These are phyloP conservation scores for Macquaria ambigua DNA, from an alignment of 2,113 vertebrate species.

Conservation along the genomic window DNA sequence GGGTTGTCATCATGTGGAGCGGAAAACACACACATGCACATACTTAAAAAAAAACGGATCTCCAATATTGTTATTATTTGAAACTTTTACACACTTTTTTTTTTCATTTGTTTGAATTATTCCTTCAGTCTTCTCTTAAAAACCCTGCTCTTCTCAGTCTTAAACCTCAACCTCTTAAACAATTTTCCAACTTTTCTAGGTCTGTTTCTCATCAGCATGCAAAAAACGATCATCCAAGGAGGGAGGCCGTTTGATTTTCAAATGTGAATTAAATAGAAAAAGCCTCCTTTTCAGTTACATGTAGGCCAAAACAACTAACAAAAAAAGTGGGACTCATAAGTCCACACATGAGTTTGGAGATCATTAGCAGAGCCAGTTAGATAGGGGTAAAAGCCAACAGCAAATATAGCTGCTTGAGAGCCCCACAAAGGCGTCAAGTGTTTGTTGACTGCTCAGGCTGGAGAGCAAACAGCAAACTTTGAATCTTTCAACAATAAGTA, in stretches of 20 bases:
- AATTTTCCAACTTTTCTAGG: background rate
- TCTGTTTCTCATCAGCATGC: constrained; percentile 34
- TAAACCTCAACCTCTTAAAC: background rate
- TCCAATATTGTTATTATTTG: background rate
- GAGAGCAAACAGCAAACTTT: constrained; percentile 89
- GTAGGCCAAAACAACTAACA: constrained; percentile 48
- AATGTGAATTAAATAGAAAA: constrained; percentile 26
- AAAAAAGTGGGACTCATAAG: constrained; percentile 41
- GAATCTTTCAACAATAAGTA: constrained; percentile 87
- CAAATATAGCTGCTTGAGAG: constrained; percentile 89
- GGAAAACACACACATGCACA: constrained; percentile 75
- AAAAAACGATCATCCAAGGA: background rate
- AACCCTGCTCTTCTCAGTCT: background rate
- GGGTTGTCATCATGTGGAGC: constrained; percentile 86
- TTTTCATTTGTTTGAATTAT: background rate
- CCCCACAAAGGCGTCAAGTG: constrained; percentile 91
- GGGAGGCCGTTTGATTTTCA: background rate
- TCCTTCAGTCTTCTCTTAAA: background rate
- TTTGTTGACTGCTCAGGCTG: constrained; percentile 91
- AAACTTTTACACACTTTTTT: constrained; percentile 38
- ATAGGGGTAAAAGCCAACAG: constrained; percentile 85
- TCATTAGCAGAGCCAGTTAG: constrained; percentile 86
- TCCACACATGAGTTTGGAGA: constrained; percentile 75
- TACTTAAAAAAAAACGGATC: constrained; percentile 17
- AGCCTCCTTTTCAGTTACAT: constrained; percentile 21